Conservation (phyloP, 2,888 invertebrate genomes). For the Galeruca laticollis region DNA sequence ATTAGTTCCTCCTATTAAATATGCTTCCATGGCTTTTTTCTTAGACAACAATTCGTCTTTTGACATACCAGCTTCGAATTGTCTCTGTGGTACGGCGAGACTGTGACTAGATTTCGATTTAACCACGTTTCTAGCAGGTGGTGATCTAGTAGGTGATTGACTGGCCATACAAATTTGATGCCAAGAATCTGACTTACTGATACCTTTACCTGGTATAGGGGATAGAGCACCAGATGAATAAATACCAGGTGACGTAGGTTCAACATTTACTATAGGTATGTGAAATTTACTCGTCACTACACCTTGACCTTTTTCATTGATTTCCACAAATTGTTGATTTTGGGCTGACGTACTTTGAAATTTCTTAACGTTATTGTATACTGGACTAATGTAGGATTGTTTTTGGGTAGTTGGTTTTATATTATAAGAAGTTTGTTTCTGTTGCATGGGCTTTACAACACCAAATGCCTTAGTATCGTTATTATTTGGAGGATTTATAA, state of each 20-base stretch:
- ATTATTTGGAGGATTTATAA: background rate
- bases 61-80: conserved; percentile 82
- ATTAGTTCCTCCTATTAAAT: conserved; percentile 70
- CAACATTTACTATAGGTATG: conserved; percentile 61
- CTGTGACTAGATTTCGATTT: conserved; percentile 83
- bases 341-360: conserved; percentile 32
- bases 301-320: conserved; percentile 64
- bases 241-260: conserved; percentile 46
- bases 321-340: conserved; percentile 51
- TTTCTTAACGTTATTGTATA: conserved; percentile 47
- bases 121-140: conserved; percentile 52
- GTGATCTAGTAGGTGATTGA: conserved; percentile 34
- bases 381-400: conserved; percentile 30
- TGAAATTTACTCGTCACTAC: conserved; percentile 66
- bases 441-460: conserved; percentile 55
- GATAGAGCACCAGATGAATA: conserved; percentile 21
- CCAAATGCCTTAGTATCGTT: conserved; percentile 49
- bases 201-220: conserved; percentile 60
- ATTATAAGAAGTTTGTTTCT: conserved; percentile 42
- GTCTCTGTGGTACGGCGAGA: conserved; percentile 78
- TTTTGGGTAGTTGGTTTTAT: background rate
- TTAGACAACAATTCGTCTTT: conserved; percentile 78
- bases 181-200: conserved; percentile 85
- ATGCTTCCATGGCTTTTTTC: conserved; percentile 80
- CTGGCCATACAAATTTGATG: conserved; percentile 72